Evolutionary conservation across 2,113 vertebrate genomes (phyloP).

Genomic region (Delphinus delphis): DNA sequence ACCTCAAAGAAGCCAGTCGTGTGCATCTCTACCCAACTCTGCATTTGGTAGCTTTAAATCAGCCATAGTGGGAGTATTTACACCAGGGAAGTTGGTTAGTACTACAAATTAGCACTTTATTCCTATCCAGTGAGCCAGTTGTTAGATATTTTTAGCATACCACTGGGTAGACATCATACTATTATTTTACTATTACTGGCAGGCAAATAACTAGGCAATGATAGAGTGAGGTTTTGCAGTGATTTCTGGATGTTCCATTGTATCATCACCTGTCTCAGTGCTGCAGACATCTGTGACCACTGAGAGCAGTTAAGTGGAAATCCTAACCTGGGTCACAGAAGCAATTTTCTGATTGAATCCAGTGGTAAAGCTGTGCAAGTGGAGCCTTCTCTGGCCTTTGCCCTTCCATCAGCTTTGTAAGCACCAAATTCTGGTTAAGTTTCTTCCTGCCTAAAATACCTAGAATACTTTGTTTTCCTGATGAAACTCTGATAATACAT

Average conservation of each 20-base stretch:
- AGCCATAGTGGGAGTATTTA: neutral
- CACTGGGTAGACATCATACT: neutral
- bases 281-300: neutral
- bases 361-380: neutral
- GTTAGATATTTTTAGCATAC: neutral
- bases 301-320: neutral
- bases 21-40: neutral
- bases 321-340: neutral
- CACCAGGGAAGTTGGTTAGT: neutral
- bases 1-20: neutral
- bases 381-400: neutral
- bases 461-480: neutral
- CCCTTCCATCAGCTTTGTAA: neutral
- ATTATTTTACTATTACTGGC: neutral
- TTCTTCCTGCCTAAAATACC: neutral
- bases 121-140: neutral
- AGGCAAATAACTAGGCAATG: neutral
- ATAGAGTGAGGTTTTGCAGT: neutral
- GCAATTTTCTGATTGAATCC: constrained; percentile 9
- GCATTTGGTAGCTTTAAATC: neutral
- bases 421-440: neutral
- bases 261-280: neutral
- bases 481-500: neutral
- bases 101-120: neutral
- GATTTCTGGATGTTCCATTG: neutral